Base-by-base conservation (phyloP, 1,140 invertebrate genomes). In the Leptopilina boulardi region DNA sequence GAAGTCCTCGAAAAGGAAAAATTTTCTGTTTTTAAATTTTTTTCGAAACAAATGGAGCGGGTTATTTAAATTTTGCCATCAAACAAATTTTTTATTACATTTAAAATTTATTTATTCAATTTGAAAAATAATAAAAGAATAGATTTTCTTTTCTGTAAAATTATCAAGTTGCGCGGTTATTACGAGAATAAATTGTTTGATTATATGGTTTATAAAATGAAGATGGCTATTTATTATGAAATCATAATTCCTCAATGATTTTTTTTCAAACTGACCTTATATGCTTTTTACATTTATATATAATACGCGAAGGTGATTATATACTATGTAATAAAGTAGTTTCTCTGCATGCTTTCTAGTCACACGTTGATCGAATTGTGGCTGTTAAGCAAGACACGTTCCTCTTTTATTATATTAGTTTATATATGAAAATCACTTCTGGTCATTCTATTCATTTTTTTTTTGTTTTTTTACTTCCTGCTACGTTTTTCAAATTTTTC, bases 291-390 rank as follows among this genome's bases (percentile, higher is more conserved):
- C 13, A 30, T 70, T 8, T 9, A 38, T 38, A 38, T 38, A 38
- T n/a, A n/a, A n/a, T n/a, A 26, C 47, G 59, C n/a, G 66, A 75
- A 77, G 34, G 76, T 82, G 78, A 81, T 82, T 80, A 82, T 77
- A 77, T 78, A 70, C 79, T 26, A 66, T 86, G 87, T 88, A 89
- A 88, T 87, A 86, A 86, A 86, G 82, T 79, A 89, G 88, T 89
- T 89, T 89, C 88, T 88, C 87, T 85, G 83, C 86, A 89, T 90
- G 89, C 88, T 89, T 90, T 90, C 89, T 89, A 90, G 87, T 83
- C 87, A 89, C 88, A 86, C 85, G 87, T 88, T 85, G 77, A 76
- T 80, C 78, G 79, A 76, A 78, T 82, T 79, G 81, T 76, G 30
- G 80, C 74, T 77, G 75, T 84, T 84, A 78, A 80, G 83, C 82